These are phyloP conservation scores for Antennarius maculatus DNA, from an alignment of 2,797 vertebrate genomes.

Conservation along the genomic window DNA sequence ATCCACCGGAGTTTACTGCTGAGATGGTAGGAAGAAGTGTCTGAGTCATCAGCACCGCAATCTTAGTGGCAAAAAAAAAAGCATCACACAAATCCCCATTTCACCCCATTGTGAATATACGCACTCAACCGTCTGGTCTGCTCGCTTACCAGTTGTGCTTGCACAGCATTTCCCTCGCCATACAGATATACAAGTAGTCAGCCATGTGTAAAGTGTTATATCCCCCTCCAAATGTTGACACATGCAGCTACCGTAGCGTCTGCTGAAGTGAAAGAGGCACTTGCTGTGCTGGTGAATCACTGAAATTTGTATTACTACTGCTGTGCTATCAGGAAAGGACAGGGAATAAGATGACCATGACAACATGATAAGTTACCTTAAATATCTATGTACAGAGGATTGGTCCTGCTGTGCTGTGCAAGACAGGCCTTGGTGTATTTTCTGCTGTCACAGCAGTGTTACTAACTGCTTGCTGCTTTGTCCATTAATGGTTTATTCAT, in stretches of 20 bases:
- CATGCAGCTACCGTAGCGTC: conserved; percentile 60
- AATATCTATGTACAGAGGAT: conserved; percentile 71
- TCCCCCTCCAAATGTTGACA: conserved; percentile 74
- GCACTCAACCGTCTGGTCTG: conserved; percentile 44
- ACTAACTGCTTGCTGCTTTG: conserved; percentile 62
- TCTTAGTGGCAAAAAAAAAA: conserved; percentile 6
- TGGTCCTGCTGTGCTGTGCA: conserved; percentile 58
- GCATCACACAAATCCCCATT: conserved; percentile 30
- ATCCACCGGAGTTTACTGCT: conserved; percentile 95
- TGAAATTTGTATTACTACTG: conserved; percentile 70
- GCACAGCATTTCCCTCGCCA: conserved; percentile 61
- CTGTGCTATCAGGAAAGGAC: conserved; percentile 62
- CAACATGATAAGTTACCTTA: conserved; percentile 73
- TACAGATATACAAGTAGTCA: conserved; percentile 59
- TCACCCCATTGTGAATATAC: conserved; percentile 41
- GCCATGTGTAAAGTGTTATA: conserved; percentile 64
- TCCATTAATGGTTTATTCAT: conserved; percentile 71
- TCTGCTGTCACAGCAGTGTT: conserved; percentile 68
- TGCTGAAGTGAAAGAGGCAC: conserved; percentile 59
- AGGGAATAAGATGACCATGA: conserved; percentile 68
- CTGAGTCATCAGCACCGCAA: conserved; percentile 17
- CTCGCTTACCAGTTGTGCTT: conserved; percentile 66
- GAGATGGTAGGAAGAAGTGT: conserved; percentile 86
- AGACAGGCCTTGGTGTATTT: conserved; percentile 42
- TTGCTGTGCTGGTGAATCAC: conserved; percentile 60